Conservation (phyloP, 2,888 invertebrate genomes). For the Operophtera brumata region DNA sequence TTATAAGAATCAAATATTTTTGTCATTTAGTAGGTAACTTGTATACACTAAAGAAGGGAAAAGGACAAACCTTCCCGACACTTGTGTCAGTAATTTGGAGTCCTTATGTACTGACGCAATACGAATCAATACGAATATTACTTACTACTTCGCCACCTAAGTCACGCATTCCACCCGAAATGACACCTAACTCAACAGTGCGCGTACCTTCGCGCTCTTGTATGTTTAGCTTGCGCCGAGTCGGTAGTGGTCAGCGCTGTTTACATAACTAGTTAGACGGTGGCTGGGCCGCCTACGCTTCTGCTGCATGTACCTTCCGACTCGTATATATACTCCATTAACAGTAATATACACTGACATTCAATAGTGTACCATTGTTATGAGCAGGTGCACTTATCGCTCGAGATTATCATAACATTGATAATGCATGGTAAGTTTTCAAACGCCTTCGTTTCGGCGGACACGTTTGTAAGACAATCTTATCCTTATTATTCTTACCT, state of each 20-base stretch:
- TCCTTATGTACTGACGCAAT: constrained; percentile 19
- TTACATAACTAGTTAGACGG: constrained; percentile 75
- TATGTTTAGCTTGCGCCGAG: constrained; percentile 52
- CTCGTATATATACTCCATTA: constrained; percentile 49
- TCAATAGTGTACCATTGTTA: constrained; percentile 60
- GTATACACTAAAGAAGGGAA: too few relatives aligned
- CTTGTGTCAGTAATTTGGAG: constrained; percentile 18
- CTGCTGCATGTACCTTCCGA: constrained; percentile 48
- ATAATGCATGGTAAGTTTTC: constrained; percentile 17
- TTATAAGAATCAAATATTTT: too few relatives aligned
- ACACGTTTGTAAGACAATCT: too few relatives aligned
- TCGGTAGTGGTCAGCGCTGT: constrained; percentile 63
- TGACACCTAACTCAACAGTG: constrained; percentile 52
- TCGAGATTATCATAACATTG: constrained; percentile 32
- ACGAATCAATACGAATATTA: constrained; percentile 11
- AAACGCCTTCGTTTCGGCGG: constrained; percentile 5
- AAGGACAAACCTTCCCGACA: constrained; percentile 5
- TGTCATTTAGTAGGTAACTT: too few relatives aligned
- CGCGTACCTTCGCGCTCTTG: constrained; percentile 53
- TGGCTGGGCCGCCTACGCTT: constrained; percentile 60
- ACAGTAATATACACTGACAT: constrained; percentile 50
- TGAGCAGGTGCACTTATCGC: constrained; percentile 54
- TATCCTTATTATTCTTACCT: too few relatives aligned
- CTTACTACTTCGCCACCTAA: constrained; percentile 9
- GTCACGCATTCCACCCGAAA: constrained; percentile 40